Conservation (phyloP, 2,797 vertebrate genomes). For the Lacerta viridis region DNA sequence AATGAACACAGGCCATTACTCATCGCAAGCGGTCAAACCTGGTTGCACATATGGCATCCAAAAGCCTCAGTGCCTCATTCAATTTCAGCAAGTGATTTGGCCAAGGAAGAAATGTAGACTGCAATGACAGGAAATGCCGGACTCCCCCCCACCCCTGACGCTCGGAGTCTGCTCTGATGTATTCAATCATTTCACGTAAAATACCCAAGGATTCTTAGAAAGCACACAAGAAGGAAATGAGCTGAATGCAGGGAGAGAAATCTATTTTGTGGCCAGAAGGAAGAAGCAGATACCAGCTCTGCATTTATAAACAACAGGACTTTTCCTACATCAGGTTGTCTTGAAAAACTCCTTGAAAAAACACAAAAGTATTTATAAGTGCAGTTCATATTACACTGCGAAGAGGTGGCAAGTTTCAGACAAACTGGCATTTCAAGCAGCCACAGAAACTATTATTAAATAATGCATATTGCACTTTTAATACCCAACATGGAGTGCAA, state of each 20-base stretch:
- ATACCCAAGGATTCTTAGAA: slow-evolving; percentile 1
- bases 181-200: background rate
- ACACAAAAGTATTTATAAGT: background rate
- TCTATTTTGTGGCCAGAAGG: slow-evolving; percentile 32
- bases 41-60: background rate
- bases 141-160: background rate
- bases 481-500: background rate
- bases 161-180: background rate
- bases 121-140: background rate
- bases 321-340: background rate
- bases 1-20: background rate
- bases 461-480: background rate
- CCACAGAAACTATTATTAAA: background rate
- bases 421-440: background rate
- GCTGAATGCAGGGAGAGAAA: background rate
- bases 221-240: background rate
- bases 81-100: background rate
- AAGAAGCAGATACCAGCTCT: slow-evolving; percentile 19
- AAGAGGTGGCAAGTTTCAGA: background rate
- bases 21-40: background rate
- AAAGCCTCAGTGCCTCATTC: background rate
- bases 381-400: too few relatives aligned
- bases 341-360: background rate
- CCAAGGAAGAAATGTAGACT: background rate
- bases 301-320: slow-evolving; percentile 25